Base-by-base conservation (phyloP, 2,888 invertebrate genomes). In the Eretmocerus hayati region DNA sequence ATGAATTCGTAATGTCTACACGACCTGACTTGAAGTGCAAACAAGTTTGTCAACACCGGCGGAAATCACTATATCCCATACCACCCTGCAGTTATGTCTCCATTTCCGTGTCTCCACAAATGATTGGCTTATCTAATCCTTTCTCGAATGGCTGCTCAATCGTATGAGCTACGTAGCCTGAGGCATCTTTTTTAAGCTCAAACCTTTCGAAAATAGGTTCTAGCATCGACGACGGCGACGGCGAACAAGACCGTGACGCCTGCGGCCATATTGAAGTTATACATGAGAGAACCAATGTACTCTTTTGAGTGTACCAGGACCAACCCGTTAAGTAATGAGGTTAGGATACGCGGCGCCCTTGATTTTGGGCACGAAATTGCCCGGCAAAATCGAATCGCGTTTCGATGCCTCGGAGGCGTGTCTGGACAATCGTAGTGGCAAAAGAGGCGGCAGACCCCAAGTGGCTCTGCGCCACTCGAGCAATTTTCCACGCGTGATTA, bases 331-430 rank as follows among this genome's bases (percentile, higher is more conserved):
- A n/a, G n/a, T n/a, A n/a, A 69, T 63, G 58, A 62, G 60, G 62
- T 69, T 69, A 68, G 59, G 58, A 35, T 52, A 48, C 35, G 50
- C 45, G 35, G 46, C 36, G 48, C 39, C 53, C 62, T 65, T 64
- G 69, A 70, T 69, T 69, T n/a, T 66, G 59, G 65, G 65, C 64
- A 65, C 65, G 66, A 69, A 70, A 71, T 70, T 70, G 68, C 65
- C 65, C 67, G 67, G 66, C 65, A 70, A 70, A 71, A 71, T 69
- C 65, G 68, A 71, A 71, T 71, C 69, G 67, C 68, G 69, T 67
- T 67, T 67, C 53, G 67, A 35, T 35, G 45, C 47, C 53, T 67
- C 66, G 63, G 60, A 61, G 69, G 69, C 68, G 71, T 70, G 68
- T 68, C 67, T 67, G 69, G 68, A 68, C 67, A 69, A 69, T 69